A percentile compares a stretch with the other conserved stretches of the same genome.
These are phyloP conservation scores for Ctenicera cuprea DNA, from an alignment of 2,888 invertebrate species.

Conservation along the genomic window DNA sequence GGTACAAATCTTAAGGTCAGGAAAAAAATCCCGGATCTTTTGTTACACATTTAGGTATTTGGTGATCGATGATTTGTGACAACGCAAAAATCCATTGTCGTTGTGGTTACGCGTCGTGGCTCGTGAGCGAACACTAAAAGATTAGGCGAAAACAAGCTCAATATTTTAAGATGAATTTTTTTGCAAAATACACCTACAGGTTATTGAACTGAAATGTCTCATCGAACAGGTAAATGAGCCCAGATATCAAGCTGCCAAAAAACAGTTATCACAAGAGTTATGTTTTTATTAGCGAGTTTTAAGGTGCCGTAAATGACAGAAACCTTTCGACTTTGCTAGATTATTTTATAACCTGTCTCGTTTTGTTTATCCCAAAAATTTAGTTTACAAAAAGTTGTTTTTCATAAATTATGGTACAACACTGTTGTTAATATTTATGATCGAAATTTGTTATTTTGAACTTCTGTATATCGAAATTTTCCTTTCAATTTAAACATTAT, in stretches of 20 bases:
- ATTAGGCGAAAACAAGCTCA: background rate
- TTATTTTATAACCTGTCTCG: too few relatives aligned
- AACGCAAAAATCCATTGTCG: background rate
- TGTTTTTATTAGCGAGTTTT: background rate
- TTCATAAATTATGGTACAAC: too few relatives aligned
- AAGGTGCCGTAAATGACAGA: background rate
- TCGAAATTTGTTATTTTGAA: too few relatives aligned
- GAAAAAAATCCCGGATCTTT: slow-evolving; percentile 5
- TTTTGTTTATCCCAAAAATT: too few relatives aligned
- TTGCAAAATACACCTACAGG: background rate
- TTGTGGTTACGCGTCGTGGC: too few relatives aligned
- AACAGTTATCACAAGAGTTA: background rate
- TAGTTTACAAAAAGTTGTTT: too few relatives aligned
- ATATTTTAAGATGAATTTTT: background rate
- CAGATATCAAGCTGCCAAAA: background rate
- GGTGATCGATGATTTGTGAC: background rate
- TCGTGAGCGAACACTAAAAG: background rate
- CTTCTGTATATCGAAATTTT: too few relatives aligned
- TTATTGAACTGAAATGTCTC: slow-evolving; percentile 2
- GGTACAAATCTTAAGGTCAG: slow-evolving; percentile 27
- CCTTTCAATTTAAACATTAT: too few relatives aligned
- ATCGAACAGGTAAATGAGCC: background rate
- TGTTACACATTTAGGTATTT: background rate
- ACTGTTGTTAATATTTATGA: too few relatives aligned
- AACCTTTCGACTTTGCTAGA: too few relatives aligned